These are phyloP conservation scores for Gadopsis bispinosus DNA, from an alignment of 2,797 vertebrate species.

Conservation along the genomic window DNA sequence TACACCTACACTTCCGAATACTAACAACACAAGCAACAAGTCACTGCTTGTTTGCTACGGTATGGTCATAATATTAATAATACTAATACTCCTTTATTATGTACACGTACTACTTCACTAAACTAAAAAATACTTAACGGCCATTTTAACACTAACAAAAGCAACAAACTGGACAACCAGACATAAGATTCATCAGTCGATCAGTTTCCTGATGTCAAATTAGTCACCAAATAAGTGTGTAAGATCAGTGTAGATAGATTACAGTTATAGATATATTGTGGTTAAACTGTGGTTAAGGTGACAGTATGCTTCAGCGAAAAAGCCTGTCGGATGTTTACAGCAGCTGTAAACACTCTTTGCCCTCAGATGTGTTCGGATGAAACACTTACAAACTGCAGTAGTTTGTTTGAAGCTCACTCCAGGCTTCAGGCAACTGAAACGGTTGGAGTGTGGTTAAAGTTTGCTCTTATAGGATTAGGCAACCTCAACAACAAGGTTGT, in stretches of 20 bases:
- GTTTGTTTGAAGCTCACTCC: neutral
- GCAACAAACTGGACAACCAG: constrained; percentile 47
- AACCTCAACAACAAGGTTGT: neutral
- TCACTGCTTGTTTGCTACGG: neutral
- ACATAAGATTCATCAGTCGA: constrained; percentile 41
- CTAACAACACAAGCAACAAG: neutral
- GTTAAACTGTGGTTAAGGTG: neutral
- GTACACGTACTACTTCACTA: constrained; percentile 73
- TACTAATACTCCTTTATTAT: too few species aligned
- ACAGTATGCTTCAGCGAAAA: neutral
- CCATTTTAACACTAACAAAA: constrained; percentile 24
- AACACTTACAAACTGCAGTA: neutral
- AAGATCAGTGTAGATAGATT: constrained; percentile 53
- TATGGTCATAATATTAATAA: too few species aligned
- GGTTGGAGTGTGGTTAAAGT: neutral
- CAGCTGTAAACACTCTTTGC: neutral
- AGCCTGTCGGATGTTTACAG: neutral
- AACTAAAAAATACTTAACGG: constrained; percentile 61
- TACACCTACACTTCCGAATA: neutral
- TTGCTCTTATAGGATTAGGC: neutral
- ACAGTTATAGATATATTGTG: neutral
- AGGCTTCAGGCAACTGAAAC: neutral
- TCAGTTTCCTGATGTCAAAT: constrained; percentile 57
- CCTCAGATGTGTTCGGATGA: too few species aligned
- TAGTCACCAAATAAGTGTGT: constrained; percentile 41